Evolutionary conservation across 2,888 invertebrate species (phyloP), one percentile per base, ranked within the genome.

Genomic region (Opisthograptis luteolata): DNA sequence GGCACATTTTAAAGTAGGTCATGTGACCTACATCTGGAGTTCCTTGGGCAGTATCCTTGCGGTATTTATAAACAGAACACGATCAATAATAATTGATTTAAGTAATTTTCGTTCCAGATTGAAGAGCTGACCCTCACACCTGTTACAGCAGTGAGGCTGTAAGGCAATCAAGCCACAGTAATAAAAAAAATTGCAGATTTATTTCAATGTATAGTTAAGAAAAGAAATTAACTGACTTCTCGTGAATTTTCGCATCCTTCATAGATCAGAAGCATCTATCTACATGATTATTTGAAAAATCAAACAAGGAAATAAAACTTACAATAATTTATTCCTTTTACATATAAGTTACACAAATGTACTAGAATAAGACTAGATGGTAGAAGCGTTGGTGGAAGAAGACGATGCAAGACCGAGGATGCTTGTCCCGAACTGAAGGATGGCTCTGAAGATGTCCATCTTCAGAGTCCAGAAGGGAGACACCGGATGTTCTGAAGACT

Each of bases 401-500:
- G 84, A 69, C 0, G 87, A 87, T 0, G 85, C 82, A 13, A 80
- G 39, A 0, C 82, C 84, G 0, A 84, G n/a, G 17, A 88, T 24
- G 50, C 74, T 81, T 30, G 84, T 76, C 0, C 71, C 77, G 56
- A 87, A 86, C 58, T 83, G 83, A 1, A 89, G 60, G 4, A 84
- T 0, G 0, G 89, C 83, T 13, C 84, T 71, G 5, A 87, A 44
- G 39, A 89, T 64, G 62, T 82, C 84, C 74, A 84, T 68, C 69
- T 87, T 87, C 10, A 90, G 60, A 2, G 76, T 78, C 81, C 76
- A 79, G 2, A 84, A 49, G 0, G 83, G 84, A 1, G 80, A 81
- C 3, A 63, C 43, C 17, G 56, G 56, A 15, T 54, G 44, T 1
- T 42, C 42, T 1, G 48, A 5, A 5, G 17, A 19, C 31, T 37